phyloP scores from a whole-genome alignment of 2,113 vertebrate genomes.

The Balaeniceps rex region DNA sequence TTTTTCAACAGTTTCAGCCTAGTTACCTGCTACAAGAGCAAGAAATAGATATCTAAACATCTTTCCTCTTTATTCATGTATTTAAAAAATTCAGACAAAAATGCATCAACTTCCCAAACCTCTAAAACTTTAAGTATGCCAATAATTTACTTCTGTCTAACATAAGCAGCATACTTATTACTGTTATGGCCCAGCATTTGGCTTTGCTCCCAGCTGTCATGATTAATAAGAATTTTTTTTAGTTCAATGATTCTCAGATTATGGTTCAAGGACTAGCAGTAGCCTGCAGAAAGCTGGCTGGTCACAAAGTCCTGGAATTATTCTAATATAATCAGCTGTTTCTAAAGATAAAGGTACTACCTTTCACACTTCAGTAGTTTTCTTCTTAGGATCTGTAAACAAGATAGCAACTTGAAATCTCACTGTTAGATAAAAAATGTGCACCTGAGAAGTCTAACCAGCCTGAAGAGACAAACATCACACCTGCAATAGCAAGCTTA shows the following conservation, averaged over 20 bases:
- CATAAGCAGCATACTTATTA: neutral
- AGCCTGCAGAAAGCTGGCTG: neutral
- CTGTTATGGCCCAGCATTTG: neutral
- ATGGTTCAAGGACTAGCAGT: constrained; percentile 7
- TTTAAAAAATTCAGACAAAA: neutral
- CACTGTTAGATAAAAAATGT: neutral
- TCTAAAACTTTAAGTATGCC: neutral
- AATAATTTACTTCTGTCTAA: neutral
- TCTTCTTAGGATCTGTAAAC: neutral
- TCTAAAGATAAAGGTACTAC: neutral
- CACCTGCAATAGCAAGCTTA: neutral
- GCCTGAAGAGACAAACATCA: neutral
- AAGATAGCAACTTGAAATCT: neutral
- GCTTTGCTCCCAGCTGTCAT: neutral
- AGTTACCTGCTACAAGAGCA: neutral
- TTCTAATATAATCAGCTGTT: neutral
- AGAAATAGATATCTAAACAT: neutral
- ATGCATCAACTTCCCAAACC: neutral
- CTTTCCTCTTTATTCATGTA: neutral
- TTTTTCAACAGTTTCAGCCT: neutral
- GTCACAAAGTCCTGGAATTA: neutral
- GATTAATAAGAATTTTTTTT: constrained; percentile 21
- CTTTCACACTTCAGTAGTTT: neutral
- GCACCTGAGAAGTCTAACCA: neutral
- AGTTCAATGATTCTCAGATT: neutral